Conservation (phyloP, 2,888 invertebrate species). For the Boloria selene region DNA sequence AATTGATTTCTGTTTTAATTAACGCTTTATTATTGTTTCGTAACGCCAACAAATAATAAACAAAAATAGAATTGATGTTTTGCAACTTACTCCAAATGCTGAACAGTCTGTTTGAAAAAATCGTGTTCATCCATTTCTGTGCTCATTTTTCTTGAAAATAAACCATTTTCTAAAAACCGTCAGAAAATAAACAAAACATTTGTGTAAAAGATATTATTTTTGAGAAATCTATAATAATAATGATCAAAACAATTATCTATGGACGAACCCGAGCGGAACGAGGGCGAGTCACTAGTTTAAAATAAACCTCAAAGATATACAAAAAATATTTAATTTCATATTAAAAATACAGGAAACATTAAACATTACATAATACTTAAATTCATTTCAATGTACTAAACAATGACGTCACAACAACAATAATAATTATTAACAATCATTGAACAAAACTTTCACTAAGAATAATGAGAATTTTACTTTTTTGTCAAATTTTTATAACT, state of each 20-base stretch:
- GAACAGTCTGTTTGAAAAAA: constrained; percentile 90
- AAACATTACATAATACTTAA: constrained; percentile 25
- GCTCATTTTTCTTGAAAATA: constrained; percentile 17
- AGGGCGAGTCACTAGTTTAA: not conserved
- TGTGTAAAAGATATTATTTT: not conserved
- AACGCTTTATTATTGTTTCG: constrained; percentile 33
- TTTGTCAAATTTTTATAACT: constrained; percentile 78
- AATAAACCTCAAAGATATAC: not conserved
- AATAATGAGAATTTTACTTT: constrained; percentile 33
- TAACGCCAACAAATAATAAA: constrained; percentile 40
- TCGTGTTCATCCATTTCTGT: constrained; percentile 70
- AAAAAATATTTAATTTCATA: constrained; percentile 23
- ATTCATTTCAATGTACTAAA: constrained; percentile 33
- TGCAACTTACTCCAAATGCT: constrained; percentile 90
- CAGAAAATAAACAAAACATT: constrained; percentile 35
- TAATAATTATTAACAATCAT: constrained; percentile 29
- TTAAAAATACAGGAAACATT: constrained; percentile 19
- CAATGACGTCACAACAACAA: constrained; percentile 29
- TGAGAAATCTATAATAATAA: not conserved
- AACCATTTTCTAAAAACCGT: constrained; percentile 40
- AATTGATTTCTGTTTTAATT: too few relatives aligned
- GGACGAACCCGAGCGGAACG: not conserved
- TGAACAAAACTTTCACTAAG: constrained; percentile 32
- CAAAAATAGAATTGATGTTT: constrained; percentile 50
- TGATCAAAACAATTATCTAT: not conserved